phyloP scores from a whole-genome alignment of 2,113 vertebrate species.

The Ahaetulla prasina region DNA sequence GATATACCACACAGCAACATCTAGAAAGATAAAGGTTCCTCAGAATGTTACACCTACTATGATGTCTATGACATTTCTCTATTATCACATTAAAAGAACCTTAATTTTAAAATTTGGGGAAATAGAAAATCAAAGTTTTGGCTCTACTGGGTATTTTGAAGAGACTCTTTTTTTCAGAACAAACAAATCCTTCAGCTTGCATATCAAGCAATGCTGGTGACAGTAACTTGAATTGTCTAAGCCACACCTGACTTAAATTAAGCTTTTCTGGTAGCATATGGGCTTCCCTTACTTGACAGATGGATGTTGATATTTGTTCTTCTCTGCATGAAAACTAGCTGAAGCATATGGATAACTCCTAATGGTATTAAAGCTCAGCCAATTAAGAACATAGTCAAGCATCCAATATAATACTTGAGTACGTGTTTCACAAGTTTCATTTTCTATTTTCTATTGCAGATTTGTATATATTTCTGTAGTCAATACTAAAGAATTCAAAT shows the following conservation, averaged over 20 bases:
- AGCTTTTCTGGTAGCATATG: slow-evolving; percentile 63
- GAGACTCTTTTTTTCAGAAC: slow-evolving; percentile 47
- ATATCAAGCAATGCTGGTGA: slow-evolving; percentile 18
- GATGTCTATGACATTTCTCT: background rate
- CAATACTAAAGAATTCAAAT: slow-evolving; percentile 39
- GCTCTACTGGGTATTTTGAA: background rate
- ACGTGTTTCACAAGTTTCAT: slow-evolving; percentile 48
- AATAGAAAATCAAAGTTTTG: background rate
- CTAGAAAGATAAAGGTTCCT: background rate
- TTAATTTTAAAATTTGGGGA: background rate
- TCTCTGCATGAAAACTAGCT: slow-evolving; percentile 63
- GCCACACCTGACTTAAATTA: slow-evolving; percentile 60
- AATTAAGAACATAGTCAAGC: slow-evolving; percentile 63
- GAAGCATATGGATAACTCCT: slow-evolving; percentile 66
- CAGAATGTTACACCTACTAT: background rate
- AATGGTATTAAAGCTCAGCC: slow-evolving; percentile 65
- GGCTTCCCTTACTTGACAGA: slow-evolving; percentile 60
- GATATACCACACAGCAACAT: background rate
- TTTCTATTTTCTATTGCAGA: slow-evolving; percentile 45
- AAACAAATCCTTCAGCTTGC: slow-evolving; percentile 36
- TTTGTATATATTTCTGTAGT: slow-evolving; percentile 48
- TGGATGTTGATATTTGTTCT: slow-evolving; percentile 68
- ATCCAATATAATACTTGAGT: slow-evolving; percentile 55
- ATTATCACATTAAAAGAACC: background rate
- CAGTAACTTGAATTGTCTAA: slow-evolving; percentile 53